Evolutionary conservation across 1,140 invertebrate species (phyloP), one percentile per base, ranked within the genome.

Genomic region (Psix sp.): DNA sequence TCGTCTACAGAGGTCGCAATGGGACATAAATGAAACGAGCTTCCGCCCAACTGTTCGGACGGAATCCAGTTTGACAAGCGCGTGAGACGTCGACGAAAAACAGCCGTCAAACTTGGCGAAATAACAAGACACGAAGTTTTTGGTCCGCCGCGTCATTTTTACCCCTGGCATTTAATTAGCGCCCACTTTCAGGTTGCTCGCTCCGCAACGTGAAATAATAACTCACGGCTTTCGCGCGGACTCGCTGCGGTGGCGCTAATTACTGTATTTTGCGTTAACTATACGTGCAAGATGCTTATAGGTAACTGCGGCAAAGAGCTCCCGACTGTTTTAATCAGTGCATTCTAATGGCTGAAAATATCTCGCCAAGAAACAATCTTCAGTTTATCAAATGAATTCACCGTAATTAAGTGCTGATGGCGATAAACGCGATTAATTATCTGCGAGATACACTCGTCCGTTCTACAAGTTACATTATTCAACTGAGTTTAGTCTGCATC

Each of bases 111-210:
- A 68, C 46, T 68, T 68, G 36, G 1, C 21, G 54, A 39, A 60
- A 54, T 60, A 68, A 52, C 40, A 46, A 67, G 63, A 59, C 59
- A 67, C 57, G 54, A 59, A 68, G 46, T 67, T 67, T 57, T 59
- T 15, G 45, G 31, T 43, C 26, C 3, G 29, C 29, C 48, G 35
- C 43, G 51, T 71, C 49, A 49, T 63, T 62, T 63, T 71, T 43
- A 10, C 29, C 6, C 5, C 29, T 17, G 45, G 31, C 26, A 56
- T 72, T 57, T 57, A 72, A 63, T 72, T 72, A 72, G 57, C 38
- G 31, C 24, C 21, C 18, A 40, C 33, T 51, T 63, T 24, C 20
- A 36, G 36, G 45, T 56, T 60, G 17, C 40, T 4, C 21, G 4
- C 63, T 59, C 18, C 20, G 38, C 49, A 20, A 42, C 54, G 40